Conservation (phyloP, 2,113 vertebrate species). For the Typhlomys cinereus region DNA sequence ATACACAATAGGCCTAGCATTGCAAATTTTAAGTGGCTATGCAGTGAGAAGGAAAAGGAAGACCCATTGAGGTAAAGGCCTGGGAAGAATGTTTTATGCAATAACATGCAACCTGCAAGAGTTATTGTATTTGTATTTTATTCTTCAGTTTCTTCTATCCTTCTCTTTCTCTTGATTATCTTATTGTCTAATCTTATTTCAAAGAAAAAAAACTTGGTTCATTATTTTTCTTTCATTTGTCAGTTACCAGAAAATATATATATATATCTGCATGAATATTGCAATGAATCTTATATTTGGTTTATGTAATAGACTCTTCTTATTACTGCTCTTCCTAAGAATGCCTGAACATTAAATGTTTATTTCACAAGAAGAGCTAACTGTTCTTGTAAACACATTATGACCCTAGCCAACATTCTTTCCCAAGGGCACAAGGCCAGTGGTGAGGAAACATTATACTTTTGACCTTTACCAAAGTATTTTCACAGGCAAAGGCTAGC, state of each 20-base stretch:
- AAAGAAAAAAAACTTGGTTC: not conserved
- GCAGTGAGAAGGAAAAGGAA: not conserved
- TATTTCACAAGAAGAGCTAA: not conserved
- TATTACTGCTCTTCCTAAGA: not conserved
- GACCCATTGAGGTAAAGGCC: not conserved
- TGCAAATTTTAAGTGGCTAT: not conserved
- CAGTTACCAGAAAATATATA: not conserved
- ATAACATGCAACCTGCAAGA: no score
- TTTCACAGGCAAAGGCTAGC: constrained; percentile 23
- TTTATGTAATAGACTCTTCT: not conserved
- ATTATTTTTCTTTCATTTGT: not conserved
- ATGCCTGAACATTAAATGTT: not conserved
- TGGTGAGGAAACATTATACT: not conserved
- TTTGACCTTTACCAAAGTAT: constrained; percentile 8
- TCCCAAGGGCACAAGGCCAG: not conserved
- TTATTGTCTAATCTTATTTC: not conserved
- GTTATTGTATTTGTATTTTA: not conserved
- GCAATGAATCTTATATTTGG: constrained; percentile 21
- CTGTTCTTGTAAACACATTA: not conserved
- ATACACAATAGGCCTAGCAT: accelerated
- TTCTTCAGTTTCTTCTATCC: not conserved
- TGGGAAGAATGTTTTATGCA: not conserved
- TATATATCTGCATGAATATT: no score
- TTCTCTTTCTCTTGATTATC: not conserved
- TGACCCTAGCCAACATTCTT: not conserved